Conservation (phyloP, 2,888 invertebrate species). For the Drosophila atroscutellata region DNA sequence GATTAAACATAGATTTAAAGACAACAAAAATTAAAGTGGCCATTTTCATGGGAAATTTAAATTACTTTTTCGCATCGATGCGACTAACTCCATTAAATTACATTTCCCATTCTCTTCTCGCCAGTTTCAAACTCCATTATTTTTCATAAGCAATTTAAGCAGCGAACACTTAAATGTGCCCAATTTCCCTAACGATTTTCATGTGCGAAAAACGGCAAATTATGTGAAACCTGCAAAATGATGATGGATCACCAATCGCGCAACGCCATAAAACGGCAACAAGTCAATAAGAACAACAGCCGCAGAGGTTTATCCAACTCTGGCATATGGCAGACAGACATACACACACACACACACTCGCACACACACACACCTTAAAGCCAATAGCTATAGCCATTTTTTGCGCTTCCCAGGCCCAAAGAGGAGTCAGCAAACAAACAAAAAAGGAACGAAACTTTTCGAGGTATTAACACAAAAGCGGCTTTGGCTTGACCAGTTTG, state of each 20-base stretch:
- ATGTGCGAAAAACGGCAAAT: slow-evolving; percentile 70
- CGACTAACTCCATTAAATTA: not conserved
- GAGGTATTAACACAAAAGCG: slow-evolving; percentile 79
- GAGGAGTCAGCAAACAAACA: slow-evolving; percentile 11
- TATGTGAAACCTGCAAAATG: slow-evolving; percentile 70
- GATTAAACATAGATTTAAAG: not conserved
- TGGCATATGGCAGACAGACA: slow-evolving; percentile 51
- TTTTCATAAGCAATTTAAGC: slow-evolving; percentile 47
- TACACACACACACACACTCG: slow-evolving; percentile 16
- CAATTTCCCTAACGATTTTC: slow-evolving; percentile 66
- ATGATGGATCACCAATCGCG: slow-evolving; percentile 85
- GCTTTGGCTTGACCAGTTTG: slow-evolving; percentile 69
- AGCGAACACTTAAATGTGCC: slow-evolving; percentile 41
- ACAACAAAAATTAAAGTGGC: not conserved
- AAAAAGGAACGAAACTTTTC: slow-evolving; percentile 58
- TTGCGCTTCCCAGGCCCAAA: slow-evolving; percentile 53
- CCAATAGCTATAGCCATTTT: slow-evolving; percentile 76
- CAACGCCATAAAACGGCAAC: slow-evolving; percentile 81
- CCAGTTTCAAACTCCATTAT: slow-evolving; percentile 28
- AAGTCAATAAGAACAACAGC: slow-evolving; percentile 73
- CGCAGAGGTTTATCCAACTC: slow-evolving; percentile 50
- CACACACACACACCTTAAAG: slow-evolving; percentile 36
- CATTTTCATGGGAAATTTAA: slow-evolving; percentile 5
- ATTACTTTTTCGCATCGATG: not conserved
- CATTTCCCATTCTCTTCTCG: slow-evolving; percentile 24